Evolutionary conservation across 2,797 vertebrate genomes (phyloP), one percentile per base, ranked within the genome.

Genomic region (Remorina albescens): DNA sequence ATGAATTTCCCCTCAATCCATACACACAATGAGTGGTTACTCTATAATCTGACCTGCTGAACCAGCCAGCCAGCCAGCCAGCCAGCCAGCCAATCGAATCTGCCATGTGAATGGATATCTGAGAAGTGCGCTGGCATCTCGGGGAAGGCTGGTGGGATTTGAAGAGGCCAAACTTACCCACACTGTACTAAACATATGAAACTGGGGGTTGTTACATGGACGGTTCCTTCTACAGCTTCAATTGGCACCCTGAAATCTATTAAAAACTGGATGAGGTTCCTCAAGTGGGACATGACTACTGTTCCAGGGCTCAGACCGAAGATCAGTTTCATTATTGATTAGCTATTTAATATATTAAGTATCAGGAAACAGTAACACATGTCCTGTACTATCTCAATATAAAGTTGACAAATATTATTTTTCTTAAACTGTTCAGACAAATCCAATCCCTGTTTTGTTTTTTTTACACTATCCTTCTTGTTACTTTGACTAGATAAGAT

Each of bases 31-130:
- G 64, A 74, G 60, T 44, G 36, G 37, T 44, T n/a, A 15, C 65
- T 76, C 75, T 86, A 76, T 82, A 87, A 89, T 88, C 59, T 84
- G 86, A 90, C 88, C 86, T 69, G 84, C 86, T 89, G 88, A 89
- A 87, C 81, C 30, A 80, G 79, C 74, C 87, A 85, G 81, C 87
- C n/a, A n/a, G n/a, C 44, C 57, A 67, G 77, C 81, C 81, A 84
- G 86, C 76, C 73, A 71, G 78, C 76, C 70, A 56, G 54, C 53
- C 86, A 75, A 86, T 86, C 75, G 67, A 86, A 88, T 84, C 84
- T 80, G 86, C 89, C 89, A 83, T 88, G 89, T 89, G 90, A 91
- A 86, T 56, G 76, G 89, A 90, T 88, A 93, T 89, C 84, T 89
- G 92, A 92, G 92, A 89, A 82, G 78, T 67, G 86, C 71, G 89